Conservation (phyloP, 2,797 vertebrate genomes). For the Zalophus californianus region DNA sequence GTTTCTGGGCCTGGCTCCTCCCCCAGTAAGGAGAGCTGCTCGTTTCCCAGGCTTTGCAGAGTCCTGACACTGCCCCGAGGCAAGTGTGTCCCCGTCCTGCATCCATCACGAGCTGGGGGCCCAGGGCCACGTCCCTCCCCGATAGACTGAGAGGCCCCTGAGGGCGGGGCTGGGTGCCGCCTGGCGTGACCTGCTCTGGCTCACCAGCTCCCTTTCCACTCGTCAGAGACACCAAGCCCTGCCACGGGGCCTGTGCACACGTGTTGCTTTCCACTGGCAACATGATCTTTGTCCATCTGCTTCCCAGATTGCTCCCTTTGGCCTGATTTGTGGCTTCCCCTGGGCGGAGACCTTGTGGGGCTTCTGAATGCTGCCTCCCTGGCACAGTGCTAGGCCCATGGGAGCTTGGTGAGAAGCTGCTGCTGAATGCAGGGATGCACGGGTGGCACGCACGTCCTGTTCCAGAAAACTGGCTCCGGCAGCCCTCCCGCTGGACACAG, state of each 20-base stretch:
- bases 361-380: neutral
- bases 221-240: neutral
- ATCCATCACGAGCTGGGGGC: too few relatives aligned
- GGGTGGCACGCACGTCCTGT: accelerated
- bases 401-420: accelerated
- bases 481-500: accelerated
- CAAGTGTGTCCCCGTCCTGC: neutral
- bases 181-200: accelerated
- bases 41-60: accelerated
- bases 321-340: neutral
- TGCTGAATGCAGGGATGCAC: accelerated
- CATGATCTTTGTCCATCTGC: accelerated
- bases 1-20: neutral
- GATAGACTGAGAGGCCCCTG: too few relatives aligned
- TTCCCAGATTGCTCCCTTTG: neutral
- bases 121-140: accelerated
- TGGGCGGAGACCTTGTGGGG: neutral
- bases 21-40: neutral
- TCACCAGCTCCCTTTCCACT: too few relatives aligned
- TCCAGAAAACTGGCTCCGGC: neutral
- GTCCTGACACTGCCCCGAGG: neutral
- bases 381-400: accelerated
- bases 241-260: neutral
- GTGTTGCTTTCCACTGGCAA: neutral
- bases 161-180: accelerated